Base-by-base conservation (phyloP, 2,797 vertebrate species). In the Manis javanica region DNA sequence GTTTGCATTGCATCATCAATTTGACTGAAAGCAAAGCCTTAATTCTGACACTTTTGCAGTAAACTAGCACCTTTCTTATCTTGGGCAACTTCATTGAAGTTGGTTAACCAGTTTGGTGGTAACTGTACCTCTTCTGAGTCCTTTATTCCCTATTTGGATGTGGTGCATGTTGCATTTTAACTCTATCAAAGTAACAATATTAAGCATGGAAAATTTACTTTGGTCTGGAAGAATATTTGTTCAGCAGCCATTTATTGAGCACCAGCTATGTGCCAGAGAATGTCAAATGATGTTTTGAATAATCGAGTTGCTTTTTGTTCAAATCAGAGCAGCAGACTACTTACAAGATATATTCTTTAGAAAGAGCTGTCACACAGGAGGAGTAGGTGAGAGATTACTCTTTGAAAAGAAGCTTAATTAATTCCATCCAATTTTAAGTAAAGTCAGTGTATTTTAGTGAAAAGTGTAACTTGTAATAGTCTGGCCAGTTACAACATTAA, bases 71-170 rank as follows among this genome's bases (percentile, higher is more conserved):
- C 24, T 91, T 82, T 89, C 81, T 93, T 90, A 85, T 72, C 66
- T 94, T 87, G 49, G 19, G 55, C 29, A 92, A 90, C 63, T 94
- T 88, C 69, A 72, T 11, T 92, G 79, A 96, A 95, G 61, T 92
- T 96, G 85, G 63, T 94, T 92, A 96, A 92, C 89, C 9, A 5
- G 57, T 96, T 96, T 79, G 39, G 37, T 94, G 89, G 42, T 63
- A 71, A 86, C 12, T 37, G 21, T 83, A 61, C 42, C 37, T 88
- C 42, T 53, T 87, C 63, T 63, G 53, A 78, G 72, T 31, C 26
- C 61, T 79, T 95, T 93, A 88, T 89, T 95, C 68, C 23, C 13
- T 39, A 46, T 87, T 93, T 93, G 46, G 51, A 75, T 88, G n/a
- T 83, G 46, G 84, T 85, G 9, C 14, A 18, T 84, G 26, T 91